Evolutionary conservation across 2,888 invertebrate genomes (phyloP).

Genomic region (Leptinotarsa peninsularis): DNA sequence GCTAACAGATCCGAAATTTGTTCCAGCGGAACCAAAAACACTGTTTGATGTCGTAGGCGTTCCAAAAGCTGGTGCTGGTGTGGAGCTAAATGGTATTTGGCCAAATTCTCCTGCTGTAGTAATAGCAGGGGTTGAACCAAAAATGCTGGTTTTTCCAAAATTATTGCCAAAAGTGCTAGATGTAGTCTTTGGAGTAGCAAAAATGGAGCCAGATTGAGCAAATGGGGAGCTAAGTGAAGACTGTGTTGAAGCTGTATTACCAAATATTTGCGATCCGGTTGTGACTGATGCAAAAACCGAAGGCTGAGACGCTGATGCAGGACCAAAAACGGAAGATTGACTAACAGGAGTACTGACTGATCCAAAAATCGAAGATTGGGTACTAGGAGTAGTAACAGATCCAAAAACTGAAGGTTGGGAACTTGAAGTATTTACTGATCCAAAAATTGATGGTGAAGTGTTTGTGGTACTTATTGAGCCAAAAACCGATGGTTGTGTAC

Average conservation of each 20-base stretch:
- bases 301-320: neutral
- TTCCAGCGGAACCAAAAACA: constrained; percentile 47
- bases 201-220: constrained; percentile 38
- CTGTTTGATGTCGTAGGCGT: constrained; percentile 46
- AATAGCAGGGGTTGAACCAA: constrained; percentile 54
- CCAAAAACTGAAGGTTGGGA: constrained; percentile 34
- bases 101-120: constrained; percentile 43
- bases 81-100: constrained; percentile 23
- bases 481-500: constrained; percentile 35
- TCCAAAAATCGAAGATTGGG: constrained; percentile 33
- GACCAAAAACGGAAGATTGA: constrained; percentile 38
- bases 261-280: constrained; percentile 43
- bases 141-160: constrained; percentile 56
- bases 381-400: neutral
- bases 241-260: constrained; percentile 46
- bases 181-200: constrained; percentile 49
- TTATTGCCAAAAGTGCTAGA: constrained; percentile 51
- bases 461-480: neutral
- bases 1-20: constrained; percentile 46
- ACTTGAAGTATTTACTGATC: constrained; percentile 32
- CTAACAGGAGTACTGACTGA: constrained; percentile 33
- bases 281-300: constrained; percentile 43
- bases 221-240: constrained; percentile 41
- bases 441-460: constrained; percentile 35
- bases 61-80: constrained; percentile 57